Conservation (phyloP, 2,888 invertebrate species). For the Cerastoderma edule region DNA sequence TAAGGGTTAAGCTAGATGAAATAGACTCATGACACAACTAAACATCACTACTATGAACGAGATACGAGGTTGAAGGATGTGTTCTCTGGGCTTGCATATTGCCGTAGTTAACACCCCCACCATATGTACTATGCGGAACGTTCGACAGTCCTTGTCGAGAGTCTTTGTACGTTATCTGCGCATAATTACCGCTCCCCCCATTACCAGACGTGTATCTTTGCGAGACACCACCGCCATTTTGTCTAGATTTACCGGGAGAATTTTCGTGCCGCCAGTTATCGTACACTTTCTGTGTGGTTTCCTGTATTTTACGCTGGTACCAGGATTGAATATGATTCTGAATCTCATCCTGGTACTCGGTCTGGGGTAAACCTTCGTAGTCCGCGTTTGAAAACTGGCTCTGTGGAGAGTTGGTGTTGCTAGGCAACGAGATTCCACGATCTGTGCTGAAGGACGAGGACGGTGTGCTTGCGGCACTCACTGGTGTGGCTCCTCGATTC, state of each 20-base stretch:
- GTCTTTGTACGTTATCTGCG: slow-evolving; percentile 17
- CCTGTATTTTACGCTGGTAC: slow-evolving; percentile 75
- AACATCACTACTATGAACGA: slow-evolving; percentile 54
- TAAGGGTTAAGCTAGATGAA: background rate
- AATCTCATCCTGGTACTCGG: slow-evolving; percentile 60
- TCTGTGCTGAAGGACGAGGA: slow-evolving; percentile 79
- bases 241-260: slow-evolving; percentile 38
- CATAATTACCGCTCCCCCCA: slow-evolving; percentile 21
- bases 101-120: background rate
- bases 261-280: slow-evolving; percentile 58
- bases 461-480: slow-evolving; percentile 71
- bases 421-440: slow-evolving; percentile 67
- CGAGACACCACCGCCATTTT: slow-evolving; percentile 25
- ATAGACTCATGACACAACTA: background rate
- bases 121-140: slow-evolving; percentile 21
- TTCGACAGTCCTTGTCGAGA: slow-evolving; percentile 15
- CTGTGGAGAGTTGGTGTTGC: slow-evolving; percentile 70
- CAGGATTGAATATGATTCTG: slow-evolving; percentile 73
- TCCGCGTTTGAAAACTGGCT: slow-evolving; percentile 60
- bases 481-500: slow-evolving; percentile 51
- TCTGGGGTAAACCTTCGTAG: slow-evolving; percentile 59
- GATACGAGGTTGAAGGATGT: slow-evolving; percentile 17
- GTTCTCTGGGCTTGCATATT: background rate
- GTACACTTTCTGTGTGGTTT: slow-evolving; percentile 71
- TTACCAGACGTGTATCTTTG: slow-evolving; percentile 22